Percentiles rank a stretch among this genome's conserved stretches.
These are phyloP conservation scores for Prorops nasuta DNA, from an alignment of 1,140 invertebrate genomes.

Conservation along the genomic window DNA sequence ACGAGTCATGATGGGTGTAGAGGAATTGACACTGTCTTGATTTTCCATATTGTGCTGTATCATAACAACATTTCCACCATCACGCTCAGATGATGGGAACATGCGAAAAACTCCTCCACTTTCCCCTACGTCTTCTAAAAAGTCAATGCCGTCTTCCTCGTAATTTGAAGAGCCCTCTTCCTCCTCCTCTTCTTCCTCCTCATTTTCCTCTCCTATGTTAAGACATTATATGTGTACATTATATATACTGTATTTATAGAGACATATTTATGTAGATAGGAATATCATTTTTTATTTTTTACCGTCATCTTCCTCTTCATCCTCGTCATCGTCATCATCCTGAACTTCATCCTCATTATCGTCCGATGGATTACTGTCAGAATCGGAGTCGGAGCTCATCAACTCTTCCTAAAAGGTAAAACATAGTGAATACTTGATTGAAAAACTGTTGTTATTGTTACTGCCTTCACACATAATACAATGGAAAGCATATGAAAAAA, in stretches of 20 bases:
- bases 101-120: constrained; percentile 54
- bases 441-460: too few relatives aligned
- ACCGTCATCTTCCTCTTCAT: constrained; percentile 60
- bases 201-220: constrained; percentile 52
- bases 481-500: constrained; percentile 12
- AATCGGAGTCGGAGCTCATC: constrained; percentile 61
- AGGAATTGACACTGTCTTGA: constrained; percentile 36
- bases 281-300: constrained; percentile 6
- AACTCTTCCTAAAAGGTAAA: constrained; percentile 55
- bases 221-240: neutral
- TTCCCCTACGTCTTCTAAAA: constrained; percentile 55
- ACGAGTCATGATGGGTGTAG: constrained; percentile 47
- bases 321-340: constrained; percentile 62
- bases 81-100: constrained; percentile 57
- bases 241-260: constrained; percentile 4
- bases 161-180: constrained; percentile 64
- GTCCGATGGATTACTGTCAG: constrained; percentile 51
- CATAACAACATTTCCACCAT: constrained; percentile 64
- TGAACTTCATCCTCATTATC: constrained; percentile 62
- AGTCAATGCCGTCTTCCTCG: constrained; percentile 59
- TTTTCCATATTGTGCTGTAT: constrained; percentile 60
- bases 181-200: constrained; percentile 66
- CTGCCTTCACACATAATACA: constrained; percentile 10
- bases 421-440: constrained; percentile 11
- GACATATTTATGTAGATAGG: neutral